phyloP scores from a whole-genome alignment of 2,888 invertebrate genomes.

The Harpalus rufipes region DNA sequence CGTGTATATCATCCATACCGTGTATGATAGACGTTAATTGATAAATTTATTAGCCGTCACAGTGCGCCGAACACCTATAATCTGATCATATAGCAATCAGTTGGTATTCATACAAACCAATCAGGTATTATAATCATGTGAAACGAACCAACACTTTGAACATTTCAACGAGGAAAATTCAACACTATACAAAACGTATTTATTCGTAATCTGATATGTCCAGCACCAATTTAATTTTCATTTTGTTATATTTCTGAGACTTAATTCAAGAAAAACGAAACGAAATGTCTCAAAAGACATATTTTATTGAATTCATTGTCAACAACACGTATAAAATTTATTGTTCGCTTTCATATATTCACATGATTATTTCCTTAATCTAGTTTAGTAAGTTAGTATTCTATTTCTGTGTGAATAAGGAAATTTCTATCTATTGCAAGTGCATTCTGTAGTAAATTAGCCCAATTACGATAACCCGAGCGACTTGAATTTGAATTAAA shows the following conservation, averaged over 20 bases:
- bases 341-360: too few species aligned
- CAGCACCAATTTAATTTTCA: too few species aligned
- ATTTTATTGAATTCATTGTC: too few species aligned
- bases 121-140: neutral
- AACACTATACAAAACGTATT: too few species aligned
- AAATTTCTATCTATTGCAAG: neutral
- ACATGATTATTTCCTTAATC: neutral
- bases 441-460: neutral
- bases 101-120: neutral
- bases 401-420: neutral
- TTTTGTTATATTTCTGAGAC: too few species aligned
- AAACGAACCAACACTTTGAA: neutral
- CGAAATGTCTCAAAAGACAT: too few species aligned
- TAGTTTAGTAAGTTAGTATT: conserved; percentile 1
- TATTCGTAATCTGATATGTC: too few species aligned
- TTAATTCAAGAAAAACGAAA: too few species aligned
- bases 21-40: conserved; percentile 60
- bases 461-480: neutral
- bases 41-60: conserved; percentile 63
- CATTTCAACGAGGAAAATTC: too few species aligned
- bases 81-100: conserved; percentile 55
- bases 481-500: conserved; percentile 42
- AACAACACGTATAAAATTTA: too few species aligned
- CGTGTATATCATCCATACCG: conserved; percentile 35
- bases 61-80: conserved; percentile 58